phyloP scores from a whole-genome alignment of 2,888 invertebrate genomes.

The Dendrolimus pini region DNA sequence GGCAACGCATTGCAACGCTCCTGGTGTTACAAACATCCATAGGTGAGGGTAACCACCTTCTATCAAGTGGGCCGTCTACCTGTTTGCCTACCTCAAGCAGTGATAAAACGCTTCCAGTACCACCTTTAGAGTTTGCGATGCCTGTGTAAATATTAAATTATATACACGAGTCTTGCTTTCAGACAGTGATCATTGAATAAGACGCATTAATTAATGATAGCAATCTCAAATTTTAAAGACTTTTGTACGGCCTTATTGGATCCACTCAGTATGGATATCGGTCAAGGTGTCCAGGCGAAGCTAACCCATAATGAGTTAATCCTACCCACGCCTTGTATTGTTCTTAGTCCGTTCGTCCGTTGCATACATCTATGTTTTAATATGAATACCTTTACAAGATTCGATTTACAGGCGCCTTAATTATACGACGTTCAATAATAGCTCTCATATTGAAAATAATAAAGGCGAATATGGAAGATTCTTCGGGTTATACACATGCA shows the following conservation, averaged over 20 bases:
- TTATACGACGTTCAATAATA: neutral
- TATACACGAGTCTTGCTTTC: too few relatives aligned
- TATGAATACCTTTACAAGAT: conserved; percentile 31
- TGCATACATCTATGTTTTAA: conserved; percentile 55
- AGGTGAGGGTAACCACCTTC: too few relatives aligned
- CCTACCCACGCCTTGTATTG: conserved; percentile 69
- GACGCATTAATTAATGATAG: neutral
- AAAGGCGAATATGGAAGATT: neutral
- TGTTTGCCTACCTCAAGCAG: too few relatives aligned
- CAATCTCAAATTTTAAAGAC: conserved; percentile 14
- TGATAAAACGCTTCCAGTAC: too few relatives aligned
- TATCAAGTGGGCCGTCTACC: too few relatives aligned
- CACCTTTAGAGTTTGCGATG: too few relatives aligned
- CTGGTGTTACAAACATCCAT: too few relatives aligned
- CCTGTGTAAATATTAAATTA: too few relatives aligned
- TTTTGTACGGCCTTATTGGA: conserved; percentile 19
- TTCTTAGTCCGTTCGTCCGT: conserved; percentile 62
- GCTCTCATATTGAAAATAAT: neutral
- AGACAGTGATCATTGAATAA: neutral
- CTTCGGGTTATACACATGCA: neutral
- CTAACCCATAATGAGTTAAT: conserved; percentile 59
- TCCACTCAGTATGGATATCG: conserved; percentile 56
- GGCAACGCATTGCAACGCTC: too few relatives aligned
- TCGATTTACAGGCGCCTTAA: neutral
- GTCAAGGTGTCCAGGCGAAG: conserved; percentile 68